phyloP scores from a whole-genome alignment of 1,140 invertebrate genomes.

The Trissolcus basalis region DNA sequence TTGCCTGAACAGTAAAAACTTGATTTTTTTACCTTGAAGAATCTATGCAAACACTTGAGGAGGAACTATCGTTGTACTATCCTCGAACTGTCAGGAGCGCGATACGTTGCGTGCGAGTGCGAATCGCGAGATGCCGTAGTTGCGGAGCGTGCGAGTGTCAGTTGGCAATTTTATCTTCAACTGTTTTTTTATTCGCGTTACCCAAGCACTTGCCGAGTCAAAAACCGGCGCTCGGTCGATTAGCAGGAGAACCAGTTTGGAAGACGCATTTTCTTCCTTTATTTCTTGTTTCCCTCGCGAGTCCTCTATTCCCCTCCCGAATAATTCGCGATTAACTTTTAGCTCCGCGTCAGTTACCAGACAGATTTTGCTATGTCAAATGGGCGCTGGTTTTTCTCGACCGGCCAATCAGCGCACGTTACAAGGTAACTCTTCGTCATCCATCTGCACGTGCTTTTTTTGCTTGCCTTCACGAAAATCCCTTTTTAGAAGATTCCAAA shows the following conservation, averaged over 20 bases:
- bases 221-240: slow-evolving; percentile 29
- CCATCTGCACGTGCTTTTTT: slow-evolving; percentile 5
- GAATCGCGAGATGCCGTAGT: slow-evolving; percentile 39
- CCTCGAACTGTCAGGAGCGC: slow-evolving; percentile 15
- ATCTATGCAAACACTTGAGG: no score
- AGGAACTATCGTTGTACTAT: no score
- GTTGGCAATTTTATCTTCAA: slow-evolving; percentile 44
- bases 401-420: slow-evolving; percentile 40
- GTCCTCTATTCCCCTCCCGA: neutral
- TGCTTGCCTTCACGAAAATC: slow-evolving; percentile 2
- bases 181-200: slow-evolving; percentile 35
- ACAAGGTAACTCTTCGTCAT: slow-evolving; percentile 37
- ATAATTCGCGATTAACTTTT: neutral
- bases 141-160: slow-evolving; percentile 21
- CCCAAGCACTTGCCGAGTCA: slow-evolving; percentile 30
- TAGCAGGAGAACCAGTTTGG: slow-evolving; percentile 49
- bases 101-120: slow-evolving; percentile 45
- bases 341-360: slow-evolving; percentile 14
- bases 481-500: neutral
- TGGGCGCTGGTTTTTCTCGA: slow-evolving; percentile 26
- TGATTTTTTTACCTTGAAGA: no score
- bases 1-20: no score
- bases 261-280: slow-evolving; percentile 54
- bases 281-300: slow-evolving; percentile 26
- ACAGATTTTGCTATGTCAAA: slow-evolving; percentile 42